Conservation (phyloP, 2,113 vertebrate genomes). For the Pongo pygmaeus region DNA sequence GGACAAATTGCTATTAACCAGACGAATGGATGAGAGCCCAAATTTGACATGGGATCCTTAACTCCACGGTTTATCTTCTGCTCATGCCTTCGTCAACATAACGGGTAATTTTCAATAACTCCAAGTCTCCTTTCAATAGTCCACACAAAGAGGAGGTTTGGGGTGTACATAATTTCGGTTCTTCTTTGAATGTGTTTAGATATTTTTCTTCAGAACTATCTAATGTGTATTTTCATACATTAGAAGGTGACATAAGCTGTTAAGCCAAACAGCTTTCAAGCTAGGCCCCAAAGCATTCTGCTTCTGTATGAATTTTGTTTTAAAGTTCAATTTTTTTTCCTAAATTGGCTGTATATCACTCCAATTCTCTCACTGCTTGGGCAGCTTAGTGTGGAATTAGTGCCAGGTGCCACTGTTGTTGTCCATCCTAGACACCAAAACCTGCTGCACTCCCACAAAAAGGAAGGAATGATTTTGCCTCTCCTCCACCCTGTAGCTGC, state of each 20-base stretch:
- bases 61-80: conserved; percentile 83
- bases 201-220: conserved; percentile 89
- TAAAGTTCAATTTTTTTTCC: conserved; percentile 86
- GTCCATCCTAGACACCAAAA: background rate
- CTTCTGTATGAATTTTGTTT: conserved; percentile 89
- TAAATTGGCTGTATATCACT: conserved; percentile 91
- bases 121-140: conserved; percentile 85
- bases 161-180: conserved; percentile 86
- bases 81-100: conserved; percentile 89
- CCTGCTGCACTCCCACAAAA: fast-evolving
- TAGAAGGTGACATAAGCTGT: conserved; percentile 90
- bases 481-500: background rate
- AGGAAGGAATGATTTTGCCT: background rate
- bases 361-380: conserved; percentile 23
- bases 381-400: no score
- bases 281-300: conserved; percentile 89
- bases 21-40: conserved; percentile 32
- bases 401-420: background rate
- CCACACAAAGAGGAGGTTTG: conserved; percentile 83
- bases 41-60: conserved; percentile 33
- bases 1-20: background rate
- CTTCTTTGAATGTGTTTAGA: conserved; percentile 85
- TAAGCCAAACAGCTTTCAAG: conserved; percentile 90
- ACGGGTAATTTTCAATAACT: conserved; percentile 88
- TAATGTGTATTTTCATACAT: conserved; percentile 91